Conservation (phyloP, 2,113 vertebrate genomes). For the Micronycteris hirsuta region DNA sequence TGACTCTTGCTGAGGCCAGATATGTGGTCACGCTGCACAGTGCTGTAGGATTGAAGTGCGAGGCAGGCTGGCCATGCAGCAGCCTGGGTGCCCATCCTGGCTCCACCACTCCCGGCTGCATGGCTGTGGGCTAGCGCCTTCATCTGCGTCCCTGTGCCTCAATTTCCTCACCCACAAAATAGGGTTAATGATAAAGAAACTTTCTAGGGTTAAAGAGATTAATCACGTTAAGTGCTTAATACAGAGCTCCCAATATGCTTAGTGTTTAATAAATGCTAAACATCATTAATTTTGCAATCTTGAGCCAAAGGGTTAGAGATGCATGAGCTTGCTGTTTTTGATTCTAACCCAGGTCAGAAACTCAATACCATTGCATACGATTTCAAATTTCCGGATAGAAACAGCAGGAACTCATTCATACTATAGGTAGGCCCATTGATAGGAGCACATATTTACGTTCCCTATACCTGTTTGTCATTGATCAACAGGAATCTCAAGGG, state of each 20-base stretch:
- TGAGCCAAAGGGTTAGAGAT: neutral
- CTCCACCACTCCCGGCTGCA: neutral
- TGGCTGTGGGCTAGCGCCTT: neutral
- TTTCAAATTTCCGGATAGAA: neutral
- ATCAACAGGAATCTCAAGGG: neutral
- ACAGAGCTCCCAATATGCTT: neutral
- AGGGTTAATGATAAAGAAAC: neutral
- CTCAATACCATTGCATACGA: neutral
- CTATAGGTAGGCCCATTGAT: neutral
- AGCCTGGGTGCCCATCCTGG: neutral
- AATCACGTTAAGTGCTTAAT: neutral
- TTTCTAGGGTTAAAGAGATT: neutral
- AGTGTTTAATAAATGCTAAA: neutral
- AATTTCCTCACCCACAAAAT: neutral
- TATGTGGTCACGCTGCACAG: neutral
- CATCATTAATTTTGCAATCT: neutral
- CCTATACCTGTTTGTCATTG: too few relatives aligned
- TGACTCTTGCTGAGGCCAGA: neutral
- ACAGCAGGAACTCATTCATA: neutral
- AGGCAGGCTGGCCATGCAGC: fast-evolving
- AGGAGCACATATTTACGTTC: neutral
- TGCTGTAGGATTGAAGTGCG: neutral
- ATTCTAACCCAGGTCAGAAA: neutral
- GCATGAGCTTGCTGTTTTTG: neutral
- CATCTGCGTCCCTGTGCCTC: neutral